phyloP scores from a whole-genome alignment of 2,797 vertebrate genomes.

The Acipenser oxyrinchus region DNA sequence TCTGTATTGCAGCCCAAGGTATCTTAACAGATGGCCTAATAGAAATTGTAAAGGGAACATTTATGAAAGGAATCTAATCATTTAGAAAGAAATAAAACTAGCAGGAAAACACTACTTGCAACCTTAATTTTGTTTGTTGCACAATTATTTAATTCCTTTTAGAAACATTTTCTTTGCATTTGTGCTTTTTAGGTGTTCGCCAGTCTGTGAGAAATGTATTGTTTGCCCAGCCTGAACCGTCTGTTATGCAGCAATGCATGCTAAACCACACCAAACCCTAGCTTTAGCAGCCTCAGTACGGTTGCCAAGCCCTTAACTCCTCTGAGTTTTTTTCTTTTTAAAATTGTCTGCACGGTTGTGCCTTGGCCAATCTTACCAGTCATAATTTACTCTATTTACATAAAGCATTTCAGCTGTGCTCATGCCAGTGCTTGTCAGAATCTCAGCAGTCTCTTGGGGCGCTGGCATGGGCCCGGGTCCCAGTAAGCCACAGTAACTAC shows the following conservation, averaged over 20 bases:
- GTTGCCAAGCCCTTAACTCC: neutral
- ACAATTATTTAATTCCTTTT: too few relatives aligned
- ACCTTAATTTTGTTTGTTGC: too few relatives aligned
- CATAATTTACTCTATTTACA: neutral
- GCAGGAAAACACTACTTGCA: too few relatives aligned
- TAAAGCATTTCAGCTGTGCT: neutral
- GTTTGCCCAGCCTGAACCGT: neutral
- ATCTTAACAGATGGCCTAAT: too few relatives aligned
- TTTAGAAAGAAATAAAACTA: too few relatives aligned
- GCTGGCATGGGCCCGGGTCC: neutral
- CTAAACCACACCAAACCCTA: neutral
- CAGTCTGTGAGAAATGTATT: too few relatives aligned
- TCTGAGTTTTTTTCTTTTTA: neutral
- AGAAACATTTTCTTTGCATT: too few relatives aligned
- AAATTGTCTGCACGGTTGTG: neutral
- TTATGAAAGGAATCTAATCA: too few relatives aligned
- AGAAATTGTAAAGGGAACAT: too few relatives aligned
- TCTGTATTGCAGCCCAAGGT: too few relatives aligned
- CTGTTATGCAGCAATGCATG: neutral
- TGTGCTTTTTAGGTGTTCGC: too few relatives aligned
- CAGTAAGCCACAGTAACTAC: slow-evolving; percentile 7
- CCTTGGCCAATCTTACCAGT: slow-evolving; percentile 5
- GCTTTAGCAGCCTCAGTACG: neutral
- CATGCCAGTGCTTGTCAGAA: slow-evolving; percentile 6
- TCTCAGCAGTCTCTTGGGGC: neutral